Evolutionary conservation across 2,113 vertebrate genomes (phyloP).

Genomic region (Cynopterus brachyotis): DNA sequence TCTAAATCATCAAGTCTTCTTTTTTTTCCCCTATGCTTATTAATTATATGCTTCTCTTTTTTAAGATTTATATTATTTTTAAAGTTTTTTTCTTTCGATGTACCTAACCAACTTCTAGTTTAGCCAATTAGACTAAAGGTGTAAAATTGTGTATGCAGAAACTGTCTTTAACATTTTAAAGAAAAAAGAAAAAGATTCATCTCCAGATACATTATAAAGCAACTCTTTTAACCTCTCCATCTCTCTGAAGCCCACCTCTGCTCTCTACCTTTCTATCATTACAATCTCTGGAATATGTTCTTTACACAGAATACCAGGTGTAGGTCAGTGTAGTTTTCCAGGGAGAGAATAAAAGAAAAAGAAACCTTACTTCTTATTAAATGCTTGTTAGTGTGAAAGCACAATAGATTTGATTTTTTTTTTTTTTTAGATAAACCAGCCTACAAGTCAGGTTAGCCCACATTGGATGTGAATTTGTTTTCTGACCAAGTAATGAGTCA

Average conservation of each 20-base stretch:
- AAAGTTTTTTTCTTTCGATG: not conserved
- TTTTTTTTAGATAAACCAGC: not conserved
- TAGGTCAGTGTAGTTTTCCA: not conserved
- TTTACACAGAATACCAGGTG: not conserved
- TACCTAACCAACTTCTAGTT: not conserved
- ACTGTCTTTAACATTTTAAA: constrained; percentile 16
- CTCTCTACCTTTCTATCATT: not conserved
- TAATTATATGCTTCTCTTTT: not conserved
- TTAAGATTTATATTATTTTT: not conserved
- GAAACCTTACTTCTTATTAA: constrained; percentile 18
- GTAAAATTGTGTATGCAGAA: not conserved
- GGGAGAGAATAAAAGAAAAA: not conserved
- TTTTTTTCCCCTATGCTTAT: not conserved
- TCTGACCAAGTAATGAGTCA: constrained; percentile 48
- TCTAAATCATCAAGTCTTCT: not conserved
- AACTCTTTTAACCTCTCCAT: not conserved
- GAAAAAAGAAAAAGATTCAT: not conserved
- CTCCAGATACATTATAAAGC: not conserved
- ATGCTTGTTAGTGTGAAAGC: constrained; percentile 36
- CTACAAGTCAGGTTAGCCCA: not conserved
- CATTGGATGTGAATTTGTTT: constrained; percentile 35
- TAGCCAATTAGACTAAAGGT: not conserved
- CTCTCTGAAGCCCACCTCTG: not conserved
- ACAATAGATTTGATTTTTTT: not conserved
- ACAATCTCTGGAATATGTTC: not conserved